Percentiles rank a stretch among this genome's conserved stretches.
Evolutionary conservation across 2,888 invertebrate species (phyloP).

Genomic region (Myathropa florea): DNA sequence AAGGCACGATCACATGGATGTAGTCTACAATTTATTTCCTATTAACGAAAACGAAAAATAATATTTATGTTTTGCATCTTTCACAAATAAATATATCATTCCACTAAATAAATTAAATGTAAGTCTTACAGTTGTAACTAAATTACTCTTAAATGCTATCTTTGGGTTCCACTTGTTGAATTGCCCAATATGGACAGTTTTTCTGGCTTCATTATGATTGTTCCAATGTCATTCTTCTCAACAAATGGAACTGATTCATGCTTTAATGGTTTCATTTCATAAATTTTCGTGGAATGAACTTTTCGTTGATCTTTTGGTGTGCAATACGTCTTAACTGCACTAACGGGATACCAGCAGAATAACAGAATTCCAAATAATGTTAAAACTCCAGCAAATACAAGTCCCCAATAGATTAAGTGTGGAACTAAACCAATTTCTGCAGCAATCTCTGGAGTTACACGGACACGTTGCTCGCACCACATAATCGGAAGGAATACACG

Average conservation of each 20-base stretch:
- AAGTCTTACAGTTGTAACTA: constrained; percentile 16
- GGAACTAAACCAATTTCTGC: constrained; percentile 82
- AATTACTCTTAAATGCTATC: constrained; percentile 39
- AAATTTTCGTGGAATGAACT: background rate
- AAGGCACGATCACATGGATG: background rate
- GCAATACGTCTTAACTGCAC: constrained; percentile 26
- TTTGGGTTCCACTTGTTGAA: constrained; percentile 5
- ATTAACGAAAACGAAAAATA: background rate
- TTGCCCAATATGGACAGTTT: constrained; percentile 42
- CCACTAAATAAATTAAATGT: constrained; percentile 37
- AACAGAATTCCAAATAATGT: constrained; percentile 80
- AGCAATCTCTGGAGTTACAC: constrained; percentile 83
- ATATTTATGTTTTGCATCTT: background rate
- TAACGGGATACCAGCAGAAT: constrained; percentile 78
- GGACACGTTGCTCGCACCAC: constrained; percentile 88
- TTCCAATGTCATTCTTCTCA: constrained; percentile 22
- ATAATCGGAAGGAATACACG: constrained; percentile 87
- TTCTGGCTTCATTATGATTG: constrained; percentile 43
- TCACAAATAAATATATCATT: constrained; percentile 31
- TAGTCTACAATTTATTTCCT: constrained; percentile 3
- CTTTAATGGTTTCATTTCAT: constrained; percentile 25
- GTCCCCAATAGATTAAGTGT: constrained; percentile 82
- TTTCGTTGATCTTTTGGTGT: constrained; percentile 57
- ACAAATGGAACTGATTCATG: constrained; percentile 44
- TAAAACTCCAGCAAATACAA: constrained; percentile 81